Conservation (phyloP, 2,113 vertebrate species). For the Coptodon rendalli region DNA sequence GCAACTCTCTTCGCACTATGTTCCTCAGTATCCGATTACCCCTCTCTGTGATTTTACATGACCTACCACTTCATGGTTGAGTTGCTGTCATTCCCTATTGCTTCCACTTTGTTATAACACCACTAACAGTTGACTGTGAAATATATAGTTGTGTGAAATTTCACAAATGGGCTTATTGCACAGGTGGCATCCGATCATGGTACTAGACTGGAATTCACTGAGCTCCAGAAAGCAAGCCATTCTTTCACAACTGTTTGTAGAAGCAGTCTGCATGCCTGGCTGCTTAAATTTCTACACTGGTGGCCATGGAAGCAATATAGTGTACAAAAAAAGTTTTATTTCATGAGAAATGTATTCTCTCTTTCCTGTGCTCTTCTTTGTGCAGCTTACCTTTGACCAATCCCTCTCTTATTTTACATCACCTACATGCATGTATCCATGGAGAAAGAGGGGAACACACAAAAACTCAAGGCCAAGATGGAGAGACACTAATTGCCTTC, state of each 20-base stretch:
- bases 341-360: background rate
- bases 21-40: background rate
- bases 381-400: background rate
- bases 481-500: background rate
- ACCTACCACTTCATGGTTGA: background rate
- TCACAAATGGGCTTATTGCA: background rate
- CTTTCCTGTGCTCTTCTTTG: background rate
- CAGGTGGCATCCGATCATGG: background rate
- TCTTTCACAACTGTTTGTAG: background rate
- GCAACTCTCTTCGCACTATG: background rate
- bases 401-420: background rate
- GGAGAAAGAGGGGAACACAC: background rate
- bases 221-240: background rate
- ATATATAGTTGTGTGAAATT: background rate
- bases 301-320: background rate
- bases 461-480: background rate
- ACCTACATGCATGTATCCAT: background rate
- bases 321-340: background rate
- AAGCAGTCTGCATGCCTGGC: background rate
- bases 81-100: background rate
- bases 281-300: background rate
- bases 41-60: background rate
- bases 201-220: background rate
- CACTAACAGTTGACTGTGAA: background rate
- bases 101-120: background rate